Conservation (phyloP, 2,888 invertebrate genomes). For the Papilio elwesi region DNA sequence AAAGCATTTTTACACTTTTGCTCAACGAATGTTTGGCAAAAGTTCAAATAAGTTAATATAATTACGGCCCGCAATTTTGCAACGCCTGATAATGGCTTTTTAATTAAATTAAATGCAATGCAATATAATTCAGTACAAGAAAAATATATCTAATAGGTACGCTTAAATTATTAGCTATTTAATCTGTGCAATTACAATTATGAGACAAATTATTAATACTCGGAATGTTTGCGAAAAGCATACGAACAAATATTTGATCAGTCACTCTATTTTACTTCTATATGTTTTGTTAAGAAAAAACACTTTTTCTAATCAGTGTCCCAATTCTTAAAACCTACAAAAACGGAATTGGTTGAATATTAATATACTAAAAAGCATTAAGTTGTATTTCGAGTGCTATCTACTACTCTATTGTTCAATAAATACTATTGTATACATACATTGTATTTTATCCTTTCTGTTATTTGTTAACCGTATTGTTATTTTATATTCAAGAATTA, state of each 20-base stretch:
- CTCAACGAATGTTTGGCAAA: background rate
- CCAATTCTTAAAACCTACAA: no score
- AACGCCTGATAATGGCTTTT: slow-evolving; percentile 10
- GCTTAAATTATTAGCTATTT: slow-evolving; percentile 6
- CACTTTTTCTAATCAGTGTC: background rate
- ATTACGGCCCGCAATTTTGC: slow-evolving; percentile 6
- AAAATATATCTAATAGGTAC: slow-evolving; percentile 15
- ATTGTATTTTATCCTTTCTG: background rate
- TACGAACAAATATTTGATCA: slow-evolving; percentile 8
- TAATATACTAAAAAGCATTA: slow-evolving; percentile 5
- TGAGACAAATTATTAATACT: background rate
- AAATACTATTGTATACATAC: background rate
- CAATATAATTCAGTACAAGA: background rate
- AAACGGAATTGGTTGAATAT: background rate
- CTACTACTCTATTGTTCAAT: background rate
- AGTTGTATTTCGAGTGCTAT: background rate
- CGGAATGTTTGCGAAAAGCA: background rate
- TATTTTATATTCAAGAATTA: slow-evolving; percentile 8
- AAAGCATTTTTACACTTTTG: no score
- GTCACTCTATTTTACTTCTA: background rate
- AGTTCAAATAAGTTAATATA: background rate
- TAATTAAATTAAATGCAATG: background rate
- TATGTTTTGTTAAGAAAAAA: background rate
- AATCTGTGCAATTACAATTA: slow-evolving; percentile 15
- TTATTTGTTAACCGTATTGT: background rate